Evolutionary conservation across 1,140 invertebrate species (phyloP), one percentile per base, ranked within the genome.

Genomic region (Helicoverpa zea): DNA sequence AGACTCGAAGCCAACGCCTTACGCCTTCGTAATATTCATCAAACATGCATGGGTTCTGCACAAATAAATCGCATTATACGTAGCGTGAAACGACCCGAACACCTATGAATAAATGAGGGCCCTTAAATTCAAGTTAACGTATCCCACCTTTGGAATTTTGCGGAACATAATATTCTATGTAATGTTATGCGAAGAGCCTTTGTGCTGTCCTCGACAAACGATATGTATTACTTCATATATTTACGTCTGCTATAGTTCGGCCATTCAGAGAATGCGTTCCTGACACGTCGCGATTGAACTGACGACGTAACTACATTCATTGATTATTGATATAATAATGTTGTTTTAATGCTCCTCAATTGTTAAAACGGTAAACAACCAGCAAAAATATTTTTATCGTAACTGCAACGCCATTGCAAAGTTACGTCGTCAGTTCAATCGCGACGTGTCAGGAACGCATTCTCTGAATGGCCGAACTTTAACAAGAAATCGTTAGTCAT

Each of bases 41-140:
- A 87, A 88, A 87, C 70, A 88, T 87, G 85, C 82, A 88, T 83
- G 72, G 68, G 72, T 72, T 78, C 72, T 85, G 81, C 81, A 81
- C 82, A 87, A 86, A 87, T 87, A 88, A 86, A 88, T 88, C 85
- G 87, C 79, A 85, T 88, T 88, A 88, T 80, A 83, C 80, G 51
- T 73, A 81, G 84, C 85, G 84, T 83, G 78, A 84, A 84, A 59
- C 74, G 77, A 81, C 70, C 74, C 80, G 35, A 14, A 70, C 43
- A 66, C 29, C 81, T 87, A 86, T 87, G 86, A 88, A 88, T 88
- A 87, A 88, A 84, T 87, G 81, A 88, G 79, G n/a, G 35, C 77
- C 83, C 79, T 80, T 82, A 85, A 82, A 87, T 82, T 82, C 79
- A 73, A 73, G 80, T 82, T 85, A 68, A 47, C 63, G 61, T 18